phyloP scores from a whole-genome alignment of 1,140 invertebrate genomes.

The Cepaea nemoralis region DNA sequence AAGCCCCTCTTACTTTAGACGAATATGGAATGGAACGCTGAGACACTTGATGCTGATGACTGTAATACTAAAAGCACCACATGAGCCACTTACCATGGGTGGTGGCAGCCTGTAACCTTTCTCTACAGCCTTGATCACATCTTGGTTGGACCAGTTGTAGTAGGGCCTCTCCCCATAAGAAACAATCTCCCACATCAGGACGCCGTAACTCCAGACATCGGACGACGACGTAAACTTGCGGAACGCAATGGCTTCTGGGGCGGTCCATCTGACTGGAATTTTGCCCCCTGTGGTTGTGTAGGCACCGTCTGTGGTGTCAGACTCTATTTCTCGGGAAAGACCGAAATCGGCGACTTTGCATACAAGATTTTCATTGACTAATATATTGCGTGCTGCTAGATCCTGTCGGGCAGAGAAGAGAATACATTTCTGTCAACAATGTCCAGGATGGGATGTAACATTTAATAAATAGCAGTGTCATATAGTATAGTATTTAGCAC shows the following conservation, averaged over 20 bases:
- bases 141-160: slow-evolving; percentile 99
- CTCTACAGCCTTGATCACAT: slow-evolving; percentile 98
- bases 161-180: slow-evolving; percentile 98
- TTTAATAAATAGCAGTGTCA: too few relatives aligned
- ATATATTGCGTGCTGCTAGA: slow-evolving; percentile 96
- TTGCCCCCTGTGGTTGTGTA: slow-evolving; percentile 99
- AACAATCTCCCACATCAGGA: slow-evolving; percentile 99
- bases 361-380: slow-evolving; percentile 96
- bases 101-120: slow-evolving; percentile 93
- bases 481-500: too few relatives aligned
- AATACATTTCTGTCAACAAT: not conserved
- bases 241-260: slow-evolving; percentile 98
- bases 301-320: slow-evolving; percentile 93
- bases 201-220: slow-evolving; percentile 99
- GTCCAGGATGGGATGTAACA: too few relatives aligned
- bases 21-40: too few relatives aligned
- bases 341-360: slow-evolving; percentile 99
- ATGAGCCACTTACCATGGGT: slow-evolving; percentile 80
- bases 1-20: too few relatives aligned
- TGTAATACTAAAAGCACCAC: too few relatives aligned
- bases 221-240: slow-evolving; percentile 98
- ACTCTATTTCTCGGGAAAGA: slow-evolving; percentile 94
- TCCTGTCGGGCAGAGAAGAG: slow-evolving; percentile 74
- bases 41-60: too few relatives aligned
- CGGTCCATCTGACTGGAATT: slow-evolving; percentile 99